phyloP scores from a whole-genome alignment of 2,888 invertebrate species.

The Hedya salicella region DNA sequence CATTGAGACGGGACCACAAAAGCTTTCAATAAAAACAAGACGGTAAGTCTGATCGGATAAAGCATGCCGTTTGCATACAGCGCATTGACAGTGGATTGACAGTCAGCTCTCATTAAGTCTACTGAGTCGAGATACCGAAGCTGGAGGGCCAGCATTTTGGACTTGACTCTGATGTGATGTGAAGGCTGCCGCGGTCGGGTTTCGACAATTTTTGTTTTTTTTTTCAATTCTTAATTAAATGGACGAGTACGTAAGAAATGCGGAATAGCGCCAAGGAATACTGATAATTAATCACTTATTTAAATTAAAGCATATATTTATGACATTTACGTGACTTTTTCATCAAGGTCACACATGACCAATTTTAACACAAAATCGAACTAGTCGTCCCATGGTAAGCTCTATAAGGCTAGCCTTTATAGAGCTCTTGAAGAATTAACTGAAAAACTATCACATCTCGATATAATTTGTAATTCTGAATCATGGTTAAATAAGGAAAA shows the following conservation, averaged over 20 bases:
- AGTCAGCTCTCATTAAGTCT: slow-evolving; percentile 74
- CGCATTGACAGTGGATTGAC: slow-evolving; percentile 68
- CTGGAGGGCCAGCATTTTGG: slow-evolving; percentile 14
- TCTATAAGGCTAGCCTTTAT: no score
- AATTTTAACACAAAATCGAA: no score
- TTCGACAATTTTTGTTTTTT: slow-evolving; percentile 18
- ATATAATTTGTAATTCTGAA: no score
- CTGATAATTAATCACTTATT: no score
- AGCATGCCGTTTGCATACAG: slow-evolving; percentile 51
- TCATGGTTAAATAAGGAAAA: no score
- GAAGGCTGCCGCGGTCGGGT: not conserved
- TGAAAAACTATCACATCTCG: no score
- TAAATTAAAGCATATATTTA: no score
- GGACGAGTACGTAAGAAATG: not conserved
- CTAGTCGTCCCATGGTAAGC: no score
- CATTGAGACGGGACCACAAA: slow-evolving; percentile 28
- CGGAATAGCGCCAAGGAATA: no score
- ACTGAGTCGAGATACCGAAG: slow-evolving; percentile 21
- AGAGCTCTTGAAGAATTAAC: no score
- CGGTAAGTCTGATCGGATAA: slow-evolving; percentile 12
- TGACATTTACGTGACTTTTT: no score
- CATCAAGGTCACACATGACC: no score
- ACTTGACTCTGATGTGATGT: slow-evolving; percentile 15
- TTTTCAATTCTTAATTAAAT: not conserved
- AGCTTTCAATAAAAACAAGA: slow-evolving; percentile 32